Base-by-base conservation (phyloP, 1,140 invertebrate species). In the Solenopsis invicta region DNA sequence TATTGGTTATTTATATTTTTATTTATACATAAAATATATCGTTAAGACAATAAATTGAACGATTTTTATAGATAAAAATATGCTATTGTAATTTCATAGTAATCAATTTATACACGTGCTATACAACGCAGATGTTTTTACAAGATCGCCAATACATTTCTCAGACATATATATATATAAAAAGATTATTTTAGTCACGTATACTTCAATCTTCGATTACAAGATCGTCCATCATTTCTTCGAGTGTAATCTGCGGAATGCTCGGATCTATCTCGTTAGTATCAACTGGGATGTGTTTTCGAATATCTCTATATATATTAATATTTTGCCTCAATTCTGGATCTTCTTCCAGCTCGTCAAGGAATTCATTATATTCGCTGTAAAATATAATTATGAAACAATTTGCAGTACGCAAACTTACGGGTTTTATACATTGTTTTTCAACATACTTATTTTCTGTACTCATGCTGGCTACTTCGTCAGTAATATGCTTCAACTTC, bases 301-400 rank as follows among this genome's bases (percentile, higher is more conserved):
- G 96, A 8, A 92, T 91, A 92, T 98, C 98, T 93, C 97, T 97
- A 95, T 99, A 99, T 81, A 99, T 99, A 93, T 99, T 99, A 54
- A 99, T 96, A 93, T 99, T 98, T 92, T 98, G 97, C 87, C 99
- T 96, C 82, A 99, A 96, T 48, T 97, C 96, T 29, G 97, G 97
- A 95, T 99, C 99, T 95, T 99, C 99, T 95, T 99, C 99, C 71
- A 99, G 95, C 93, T 99, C 99, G 92, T 99, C 98, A 94, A 99
- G 96, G 95, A 99, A 99, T 90, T 99, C 99, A 92, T 98, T 97
- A 94, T 98, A 99, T 91, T 99, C 99, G 89, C 98, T 98, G 93
- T 61, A 95, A 91, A 90, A 84, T 66, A 9, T 12, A 76, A 67
- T 50, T 50, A n/a, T 81, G 1, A 52, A 18, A 81, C n/a, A n/a